These are phyloP conservation scores for Sebastes oblongus DNA, from an alignment of 2,797 vertebrate species.

Conservation along the genomic window DNA sequence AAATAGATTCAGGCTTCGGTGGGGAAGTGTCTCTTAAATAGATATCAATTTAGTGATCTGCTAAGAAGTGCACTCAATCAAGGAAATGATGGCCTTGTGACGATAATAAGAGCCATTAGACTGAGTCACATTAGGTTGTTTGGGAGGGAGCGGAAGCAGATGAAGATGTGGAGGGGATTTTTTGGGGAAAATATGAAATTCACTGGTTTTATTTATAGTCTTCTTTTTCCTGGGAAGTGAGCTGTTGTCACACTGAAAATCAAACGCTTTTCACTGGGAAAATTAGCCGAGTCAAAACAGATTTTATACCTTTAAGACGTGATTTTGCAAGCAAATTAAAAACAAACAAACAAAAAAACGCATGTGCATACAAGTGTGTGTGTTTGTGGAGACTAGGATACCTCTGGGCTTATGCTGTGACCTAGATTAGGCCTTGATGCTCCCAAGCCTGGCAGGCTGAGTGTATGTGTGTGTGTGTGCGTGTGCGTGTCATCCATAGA, in stretches of 20 bases:
- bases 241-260: background rate
- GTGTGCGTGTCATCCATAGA: constrained; percentile 41
- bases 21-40: constrained; percentile 9
- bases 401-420: constrained; percentile 78
- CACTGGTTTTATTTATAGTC: constrained; percentile 10
- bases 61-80: constrained; percentile 27
- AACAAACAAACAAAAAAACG: constrained; percentile 1
- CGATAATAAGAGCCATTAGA: constrained; percentile 21
- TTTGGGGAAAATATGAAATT: constrained; percentile 2
- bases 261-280: background rate
- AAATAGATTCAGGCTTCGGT: background rate
- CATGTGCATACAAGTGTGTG: constrained; percentile 7
- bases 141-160: background rate
- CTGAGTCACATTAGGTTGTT: constrained; percentile 29
- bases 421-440: constrained; percentile 80
- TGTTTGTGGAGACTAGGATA: constrained; percentile 53
- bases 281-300: constrained; percentile 9
- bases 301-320: constrained; percentile 13
- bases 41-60: constrained; percentile 1
- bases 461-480: constrained; percentile 33
- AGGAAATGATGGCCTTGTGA: constrained; percentile 41
- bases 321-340: constrained; percentile 16
- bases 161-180: background rate
- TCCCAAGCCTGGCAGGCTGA: constrained; percentile 66
- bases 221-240: background rate